Base-by-base conservation (phyloP, 1,140 invertebrate species). In the Proctacanthus coquilletti region DNA sequence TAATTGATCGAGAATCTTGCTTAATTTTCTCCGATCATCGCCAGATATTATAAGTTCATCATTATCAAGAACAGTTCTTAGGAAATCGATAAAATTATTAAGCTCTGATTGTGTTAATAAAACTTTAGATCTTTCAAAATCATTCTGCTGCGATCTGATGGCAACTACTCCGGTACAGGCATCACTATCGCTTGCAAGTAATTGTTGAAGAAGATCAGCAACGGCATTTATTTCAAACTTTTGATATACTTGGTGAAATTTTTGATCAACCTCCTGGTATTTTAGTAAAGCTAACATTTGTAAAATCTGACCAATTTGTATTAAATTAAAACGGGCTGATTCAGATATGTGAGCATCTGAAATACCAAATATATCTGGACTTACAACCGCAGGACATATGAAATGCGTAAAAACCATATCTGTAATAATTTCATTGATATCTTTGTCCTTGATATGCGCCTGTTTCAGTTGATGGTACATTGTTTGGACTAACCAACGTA, bases 281-380 rank as follows among this genome's bases (percentile, higher is more conserved):
- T 82, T 80, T 31, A 77, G 77, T 18, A 96, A 64, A 9, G 87
- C 89, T 21, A 97, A 65, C 50, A 83, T 80, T 65, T 96, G 92
- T 13, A 98, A 57, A 49, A 96, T 87, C 60, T 94, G 86, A 0
- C 79, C 80, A 9, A 81, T 74, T 66, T 93, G 89, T 55, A 92
- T 91, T 4, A 96, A 68, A 70, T 96, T 96, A 56, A 88, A 91
- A 18, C 89, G 64, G 4, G 87, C 86, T 21, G 92, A 75, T 44
- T 86, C 75, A 38, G 84, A 88, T 21, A 97, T 85, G n/a, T 86
- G 84, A 1, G 84, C 81, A 54, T 95, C 92, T 0, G 84, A 86
- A 32, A 97, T 86, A n/a, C 91, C 92, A 60, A 91, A 82, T 1
- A 87, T 80, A 62, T 97, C 93, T 0, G 94, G 93, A 65, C 95